These are phyloP conservation scores for Centropristis striata DNA, from an alignment of 2,113 vertebrate genomes.

Conservation along the genomic window DNA sequence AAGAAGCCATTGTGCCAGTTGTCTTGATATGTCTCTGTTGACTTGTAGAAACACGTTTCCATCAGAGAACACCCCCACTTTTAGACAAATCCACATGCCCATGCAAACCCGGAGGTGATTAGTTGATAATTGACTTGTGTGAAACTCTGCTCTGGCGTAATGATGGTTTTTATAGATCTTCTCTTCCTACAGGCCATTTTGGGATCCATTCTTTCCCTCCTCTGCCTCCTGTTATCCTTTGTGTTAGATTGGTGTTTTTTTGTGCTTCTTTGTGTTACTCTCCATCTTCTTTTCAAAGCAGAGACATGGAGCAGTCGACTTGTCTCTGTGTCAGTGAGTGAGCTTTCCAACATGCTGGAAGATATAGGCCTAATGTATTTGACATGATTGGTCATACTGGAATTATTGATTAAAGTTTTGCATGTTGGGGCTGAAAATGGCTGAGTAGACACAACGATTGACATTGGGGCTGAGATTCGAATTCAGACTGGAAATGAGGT, in stretches of 20 bases:
- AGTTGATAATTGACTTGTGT: slow-evolving; percentile 28
- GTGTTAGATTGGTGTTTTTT: slow-evolving; percentile 1
- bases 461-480: too few species aligned
- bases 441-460: not conserved
- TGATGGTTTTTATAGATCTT: slow-evolving; percentile 45
- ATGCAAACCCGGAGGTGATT: slow-evolving; percentile 19
- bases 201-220: slow-evolving; percentile 33
- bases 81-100: slow-evolving; percentile 15
- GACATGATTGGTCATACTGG: not conserved
- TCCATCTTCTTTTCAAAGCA: not conserved
- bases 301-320: not conserved
- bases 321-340: not conserved
- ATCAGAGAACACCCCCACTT: slow-evolving; percentile 7
- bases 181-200: slow-evolving; percentile 27
- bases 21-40: not conserved
- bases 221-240: not conserved
- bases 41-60: not conserved
- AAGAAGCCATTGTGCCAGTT: not conserved
- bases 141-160: slow-evolving; percentile 14
- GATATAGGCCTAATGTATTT: too few species aligned
- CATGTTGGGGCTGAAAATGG: not conserved
- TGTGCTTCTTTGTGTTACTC: not conserved
- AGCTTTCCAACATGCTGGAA: not conserved
- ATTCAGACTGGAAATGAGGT: not conserved
- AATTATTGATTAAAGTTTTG: not conserved